Conservation (phyloP, 2,113 vertebrate genomes). For the Pseudonaja textilis region DNA sequence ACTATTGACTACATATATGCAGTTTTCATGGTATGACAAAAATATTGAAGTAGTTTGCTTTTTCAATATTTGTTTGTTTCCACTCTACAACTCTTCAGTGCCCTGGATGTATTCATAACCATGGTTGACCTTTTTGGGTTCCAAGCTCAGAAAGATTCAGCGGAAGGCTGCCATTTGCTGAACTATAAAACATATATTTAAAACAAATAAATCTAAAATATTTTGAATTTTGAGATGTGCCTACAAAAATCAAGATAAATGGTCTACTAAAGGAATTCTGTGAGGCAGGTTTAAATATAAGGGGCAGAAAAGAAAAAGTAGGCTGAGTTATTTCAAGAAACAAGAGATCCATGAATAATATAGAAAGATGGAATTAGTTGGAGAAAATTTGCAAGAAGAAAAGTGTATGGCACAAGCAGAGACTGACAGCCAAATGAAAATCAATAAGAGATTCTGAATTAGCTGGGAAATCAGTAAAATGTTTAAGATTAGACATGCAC, state of each 20-base stretch:
- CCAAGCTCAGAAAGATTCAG: neutral
- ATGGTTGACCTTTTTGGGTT: neutral
- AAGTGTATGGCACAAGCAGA: neutral
- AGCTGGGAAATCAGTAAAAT: neutral
- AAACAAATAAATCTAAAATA: neutral
- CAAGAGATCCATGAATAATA: neutral
- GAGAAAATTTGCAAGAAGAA: neutral
- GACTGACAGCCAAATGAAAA: neutral
- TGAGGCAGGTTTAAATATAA: neutral
- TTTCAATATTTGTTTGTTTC: neutral
- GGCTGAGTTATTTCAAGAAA: neutral
- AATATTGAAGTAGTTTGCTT: neutral
- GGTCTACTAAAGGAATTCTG: neutral
- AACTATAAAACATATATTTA: neutral
- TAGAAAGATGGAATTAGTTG: neutral
- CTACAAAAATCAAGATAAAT: neutral
- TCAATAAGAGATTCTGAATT: neutral
- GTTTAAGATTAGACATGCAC: neutral
- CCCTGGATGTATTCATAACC: neutral
- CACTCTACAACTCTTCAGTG: neutral
- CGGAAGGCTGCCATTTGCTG: neutral
- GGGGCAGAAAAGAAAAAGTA: neutral
- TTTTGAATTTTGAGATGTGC: neutral
- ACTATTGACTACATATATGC: neutral
- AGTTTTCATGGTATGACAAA: neutral